Base-by-base conservation (phyloP, 2,797 vertebrate species). In the Schizopygopsis malacanthus region DNA sequence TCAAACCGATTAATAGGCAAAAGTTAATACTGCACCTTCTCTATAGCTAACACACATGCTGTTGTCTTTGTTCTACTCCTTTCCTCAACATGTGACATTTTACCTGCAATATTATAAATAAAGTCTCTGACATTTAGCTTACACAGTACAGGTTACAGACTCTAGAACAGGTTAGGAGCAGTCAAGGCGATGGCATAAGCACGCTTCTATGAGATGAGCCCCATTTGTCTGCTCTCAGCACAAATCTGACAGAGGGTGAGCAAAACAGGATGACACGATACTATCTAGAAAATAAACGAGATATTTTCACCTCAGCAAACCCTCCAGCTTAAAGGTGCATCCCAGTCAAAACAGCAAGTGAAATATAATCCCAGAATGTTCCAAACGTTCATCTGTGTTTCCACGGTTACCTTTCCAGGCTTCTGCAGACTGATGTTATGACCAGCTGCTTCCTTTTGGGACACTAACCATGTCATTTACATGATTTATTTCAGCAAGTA, bases 401-500 rank as follows among this genome's bases (percentile, higher is more conserved):
- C 80, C 80, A 88, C 87, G 79, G 81, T 84, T 82, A 83, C 71
- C 70, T 85, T 77, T 88, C 50, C 81, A 72, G 15, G 16, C 50
- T 59, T 82, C 15, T 56, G 37, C 13, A 71, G 37, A 37, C 83
- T 84, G 43, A 28, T 67, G 59, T 10, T 33, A 13, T 12, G 73
- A 61, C 54, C 88, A 47, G 56, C 77, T 80, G 86, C 86, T 56
- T 81, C 39, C 61, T 61, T 75, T 52, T 54, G 54, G 47, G 43
- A 76, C 78, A 67, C 43, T 47, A 69, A 52, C 2, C 33, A 52
- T 54, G 79, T 52, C 7, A 81, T 15, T 9, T 2, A 70, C 45
- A 70, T 25, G 10, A 79, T 52, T 22, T 33, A 79, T 18, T 79
- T 79, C 4, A 67, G 25, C 16, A 50, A 65, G 41, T n/a, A 80